Percentiles rank a stretch among this genome's conserved stretches.
Evolutionary conservation across 2,888 invertebrate species (phyloP).

Genomic region (Sarcophaga carnaria): DNA sequence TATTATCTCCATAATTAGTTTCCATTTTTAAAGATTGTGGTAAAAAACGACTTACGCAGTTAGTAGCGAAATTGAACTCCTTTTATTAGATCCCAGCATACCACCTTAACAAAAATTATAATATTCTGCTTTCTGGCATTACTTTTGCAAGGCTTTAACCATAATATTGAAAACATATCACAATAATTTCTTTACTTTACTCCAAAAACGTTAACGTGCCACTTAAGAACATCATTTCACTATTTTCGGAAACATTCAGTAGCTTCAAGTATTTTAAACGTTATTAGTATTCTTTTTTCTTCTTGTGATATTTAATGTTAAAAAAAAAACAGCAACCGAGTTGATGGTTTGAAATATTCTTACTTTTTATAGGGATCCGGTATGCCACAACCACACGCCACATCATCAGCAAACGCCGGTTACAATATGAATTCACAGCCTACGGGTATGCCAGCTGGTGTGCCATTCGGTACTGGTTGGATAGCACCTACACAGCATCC

Average conservation of each 20-base stretch:
- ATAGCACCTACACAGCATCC: constrained; percentile 75
- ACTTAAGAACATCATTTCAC: constrained; percentile 21
- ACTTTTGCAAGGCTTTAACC: background rate
- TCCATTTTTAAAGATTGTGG: too few relatives aligned
- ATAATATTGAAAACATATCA: background rate
- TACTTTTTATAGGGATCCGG: constrained; percentile 81
- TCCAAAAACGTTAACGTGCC: background rate
- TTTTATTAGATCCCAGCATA: background rate
- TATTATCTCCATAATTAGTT: too few relatives aligned
- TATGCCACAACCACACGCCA: constrained; percentile 77
- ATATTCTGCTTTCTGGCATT: background rate
- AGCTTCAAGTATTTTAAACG: constrained; percentile 6
- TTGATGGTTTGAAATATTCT: constrained; percentile 56
- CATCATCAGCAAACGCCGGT: constrained; percentile 71
- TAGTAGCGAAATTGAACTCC: background rate
- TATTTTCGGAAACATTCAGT: constrained; percentile 15
- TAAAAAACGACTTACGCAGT: too few relatives aligned
- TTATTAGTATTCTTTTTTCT: background rate
- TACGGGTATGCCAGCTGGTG: constrained; percentile 71
- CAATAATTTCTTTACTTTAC: background rate
- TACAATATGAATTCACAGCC: constrained; percentile 70
- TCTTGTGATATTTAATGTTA: background rate
- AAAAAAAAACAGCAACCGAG: constrained; percentile 24
- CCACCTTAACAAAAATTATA: background rate
- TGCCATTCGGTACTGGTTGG: constrained; percentile 81